Base-by-base conservation (phyloP, 2,797 vertebrate genomes). In the Takifugu rubripes region DNA sequence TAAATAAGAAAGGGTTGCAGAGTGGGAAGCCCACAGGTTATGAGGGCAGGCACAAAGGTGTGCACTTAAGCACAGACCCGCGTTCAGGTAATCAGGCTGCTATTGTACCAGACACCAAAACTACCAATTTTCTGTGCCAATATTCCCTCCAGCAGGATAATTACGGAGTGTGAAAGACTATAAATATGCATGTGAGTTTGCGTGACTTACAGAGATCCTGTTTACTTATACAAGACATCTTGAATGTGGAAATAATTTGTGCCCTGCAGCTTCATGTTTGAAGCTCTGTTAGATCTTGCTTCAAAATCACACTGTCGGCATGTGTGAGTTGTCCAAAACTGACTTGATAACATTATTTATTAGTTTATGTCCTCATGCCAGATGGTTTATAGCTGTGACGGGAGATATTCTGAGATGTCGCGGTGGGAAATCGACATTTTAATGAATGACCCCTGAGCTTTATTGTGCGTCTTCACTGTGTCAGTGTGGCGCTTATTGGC, bases 51-150 rank as follows among this genome's bases (percentile, higher is more conserved):
- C 2, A 3, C 15, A 44, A n/a, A 44, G 5, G n/a, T 17, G 43
- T n/a, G 43, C 43, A 44, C 43, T 27, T 24, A 14, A 45, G 36
- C 58, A 68, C 25, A 16, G 70, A 78, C 68, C 66, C 42, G 72
- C 42, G 25, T 66, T 55, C 59, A 40, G 47, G 49, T 73, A 87
- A 88, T 88, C 81, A 88, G 64, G 50, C 61, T 49, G 63, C 72
- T 59, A 76, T 87, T 88, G 78, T 85, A 49, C 11, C 42, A 65
- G 49, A 72, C 16, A 58, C 27, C 60, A 54, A 62, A 74, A 52
- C 56, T 24, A 24, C 42, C 55, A 67, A 64, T 84, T 75, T 56
- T 56, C 58, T 66, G 50, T 12, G 44, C 5, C 27, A 29, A 68
- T 61, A 31, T 56, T 16, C 15, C 24, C 12, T 51, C 53, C 49